These are phyloP conservation scores for Onychostruthus taczanowskii DNA, from an alignment of 2,113 vertebrate genomes.

Conservation along the genomic window DNA sequence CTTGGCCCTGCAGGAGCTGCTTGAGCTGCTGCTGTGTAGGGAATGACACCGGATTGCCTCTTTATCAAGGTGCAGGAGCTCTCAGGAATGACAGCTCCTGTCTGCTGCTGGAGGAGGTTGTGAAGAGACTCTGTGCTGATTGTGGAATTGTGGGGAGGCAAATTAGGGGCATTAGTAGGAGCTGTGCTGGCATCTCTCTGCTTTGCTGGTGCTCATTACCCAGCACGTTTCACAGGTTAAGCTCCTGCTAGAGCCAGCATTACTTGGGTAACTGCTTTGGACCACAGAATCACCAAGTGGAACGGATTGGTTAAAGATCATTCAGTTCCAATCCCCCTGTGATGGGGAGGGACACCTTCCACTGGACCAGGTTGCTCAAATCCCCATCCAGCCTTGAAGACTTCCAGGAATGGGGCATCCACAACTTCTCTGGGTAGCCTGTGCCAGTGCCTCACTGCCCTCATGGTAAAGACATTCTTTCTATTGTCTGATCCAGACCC, in stretches of 20 bases:
- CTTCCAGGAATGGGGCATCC: not conserved
- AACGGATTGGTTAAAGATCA: not conserved
- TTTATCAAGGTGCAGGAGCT: not conserved
- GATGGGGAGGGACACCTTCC: not conserved
- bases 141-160: not conserved
- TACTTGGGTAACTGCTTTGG: not conserved
- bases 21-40: not conserved
- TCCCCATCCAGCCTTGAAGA: not conserved
- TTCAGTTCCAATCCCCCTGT: fast-evolving
- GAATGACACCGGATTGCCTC: not conserved
- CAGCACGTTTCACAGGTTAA: not conserved
- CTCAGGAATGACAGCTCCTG: not conserved
- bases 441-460: not conserved
- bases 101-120: not conserved
- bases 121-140: not conserved
- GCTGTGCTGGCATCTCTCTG: not conserved
- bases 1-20: not conserved
- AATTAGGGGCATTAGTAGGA: not conserved
- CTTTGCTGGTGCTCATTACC: not conserved
- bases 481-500: not conserved
- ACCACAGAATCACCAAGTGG: not conserved
- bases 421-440: not conserved
- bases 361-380: not conserved
- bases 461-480: not conserved
- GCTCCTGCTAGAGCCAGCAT: not conserved